Conservation (phyloP, 2,888 invertebrate genomes). For the Hyles lineata region DNA sequence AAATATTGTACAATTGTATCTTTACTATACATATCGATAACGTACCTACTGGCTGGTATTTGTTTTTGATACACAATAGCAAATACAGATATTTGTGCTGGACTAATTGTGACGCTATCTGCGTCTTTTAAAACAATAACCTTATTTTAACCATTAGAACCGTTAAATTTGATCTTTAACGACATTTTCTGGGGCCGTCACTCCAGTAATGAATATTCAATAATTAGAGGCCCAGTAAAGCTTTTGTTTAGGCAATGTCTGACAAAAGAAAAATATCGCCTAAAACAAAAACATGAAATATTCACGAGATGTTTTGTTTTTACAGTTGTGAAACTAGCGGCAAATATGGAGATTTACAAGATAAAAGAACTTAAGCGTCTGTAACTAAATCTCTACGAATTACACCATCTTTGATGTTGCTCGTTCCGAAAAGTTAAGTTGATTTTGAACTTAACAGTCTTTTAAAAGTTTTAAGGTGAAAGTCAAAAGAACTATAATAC, state of each 20-base stretch:
- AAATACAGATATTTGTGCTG: background rate
- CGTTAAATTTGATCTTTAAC: background rate
- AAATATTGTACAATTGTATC: too few relatives aligned
- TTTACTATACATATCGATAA: too few relatives aligned
- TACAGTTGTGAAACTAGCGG: conserved; percentile 69
- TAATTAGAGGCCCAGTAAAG: conserved; percentile 42
- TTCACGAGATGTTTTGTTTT: conserved; percentile 72
- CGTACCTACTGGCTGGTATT: too few relatives aligned
- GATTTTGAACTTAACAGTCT: background rate
- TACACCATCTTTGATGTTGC: conserved; percentile 34
- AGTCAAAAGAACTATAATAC: background rate
- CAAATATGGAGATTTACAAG: conserved; percentile 71
- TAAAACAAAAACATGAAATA: conserved; percentile 72
- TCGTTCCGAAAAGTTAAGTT: conserved; percentile 6
- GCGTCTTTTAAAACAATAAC: background rate
- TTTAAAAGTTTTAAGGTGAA: background rate
- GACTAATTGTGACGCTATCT: background rate
- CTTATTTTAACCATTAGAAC: background rate
- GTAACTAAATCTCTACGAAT: conserved; percentile 55
- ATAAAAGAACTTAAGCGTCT: conserved; percentile 64
- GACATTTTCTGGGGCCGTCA: background rate
- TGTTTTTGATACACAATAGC: too few relatives aligned
- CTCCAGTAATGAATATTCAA: conserved; percentile 66
- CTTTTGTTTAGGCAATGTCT: conserved; percentile 67
- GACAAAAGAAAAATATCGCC: conserved; percentile 61